Conservation (phyloP, 2,888 invertebrate genomes). For the Parelbella ahira region DNA sequence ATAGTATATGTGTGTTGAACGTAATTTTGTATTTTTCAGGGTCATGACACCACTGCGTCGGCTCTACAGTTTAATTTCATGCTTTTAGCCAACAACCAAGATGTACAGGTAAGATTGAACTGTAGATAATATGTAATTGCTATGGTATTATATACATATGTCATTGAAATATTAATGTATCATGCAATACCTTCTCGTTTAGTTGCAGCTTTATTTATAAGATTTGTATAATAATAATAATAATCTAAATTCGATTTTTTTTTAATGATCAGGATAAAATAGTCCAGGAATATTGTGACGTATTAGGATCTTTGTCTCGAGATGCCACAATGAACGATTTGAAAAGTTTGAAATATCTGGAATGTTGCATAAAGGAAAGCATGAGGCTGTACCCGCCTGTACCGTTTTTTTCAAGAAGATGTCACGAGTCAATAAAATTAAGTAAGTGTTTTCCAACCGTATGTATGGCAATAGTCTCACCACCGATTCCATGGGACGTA, state of each 20-base stretch:
- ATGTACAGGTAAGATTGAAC: conserved; percentile 51
- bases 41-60: conserved; percentile 74
- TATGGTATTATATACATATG: too few relatives aligned
- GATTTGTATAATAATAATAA: background rate
- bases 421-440: conserved; percentile 73
- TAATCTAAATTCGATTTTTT: too few relatives aligned
- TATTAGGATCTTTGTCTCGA: conserved; percentile 61
- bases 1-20: too few relatives aligned
- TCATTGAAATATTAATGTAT: too few relatives aligned
- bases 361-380: conserved; percentile 83
- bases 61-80: conserved; percentile 60
- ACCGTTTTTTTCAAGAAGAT: conserved; percentile 75
- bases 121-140: too few relatives aligned
- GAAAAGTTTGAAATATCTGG: conserved; percentile 80
- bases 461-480: too few relatives aligned
- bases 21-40: conserved; percentile 43
- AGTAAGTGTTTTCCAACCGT: conserved; percentile 54
- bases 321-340: conserved; percentile 72
- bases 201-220: too few relatives aligned
- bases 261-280: conserved; percentile 46
- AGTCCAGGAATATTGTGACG: conserved; percentile 66
- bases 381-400: conserved; percentile 82
- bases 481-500: too few relatives aligned
- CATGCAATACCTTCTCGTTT: too few relatives aligned
- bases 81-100: conserved; percentile 62